phyloP scores from a whole-genome alignment of 1,140 invertebrate species.

The Riptortus pedestris region DNA sequence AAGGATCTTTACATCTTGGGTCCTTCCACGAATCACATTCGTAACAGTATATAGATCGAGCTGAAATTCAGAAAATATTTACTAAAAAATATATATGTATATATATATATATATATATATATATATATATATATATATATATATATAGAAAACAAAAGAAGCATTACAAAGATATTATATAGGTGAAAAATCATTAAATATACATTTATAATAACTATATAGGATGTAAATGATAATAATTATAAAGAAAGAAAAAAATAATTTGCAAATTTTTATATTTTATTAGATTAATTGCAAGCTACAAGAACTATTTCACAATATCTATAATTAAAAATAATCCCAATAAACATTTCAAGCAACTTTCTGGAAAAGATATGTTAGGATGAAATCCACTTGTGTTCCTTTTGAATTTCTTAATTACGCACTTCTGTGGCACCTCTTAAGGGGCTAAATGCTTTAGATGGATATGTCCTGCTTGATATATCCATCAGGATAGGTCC shows the following conservation, averaged over 20 bases:
- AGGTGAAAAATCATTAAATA: background rate
- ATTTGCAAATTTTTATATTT: too few relatives aligned
- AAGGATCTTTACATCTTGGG: constrained; percentile 77
- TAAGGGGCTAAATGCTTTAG: too few relatives aligned
- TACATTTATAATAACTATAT: background rate
- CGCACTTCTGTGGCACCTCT: too few relatives aligned
- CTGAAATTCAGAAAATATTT: constrained; percentile 39
- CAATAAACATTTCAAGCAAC: too few relatives aligned
- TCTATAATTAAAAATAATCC: too few relatives aligned
- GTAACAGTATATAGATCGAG: constrained; percentile 79
- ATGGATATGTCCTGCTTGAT: too few relatives aligned
- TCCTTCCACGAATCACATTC: constrained; percentile 87
- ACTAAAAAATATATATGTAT: background rate
- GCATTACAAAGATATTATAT: background rate
- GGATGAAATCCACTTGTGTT: too few relatives aligned
- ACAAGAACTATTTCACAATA: too few relatives aligned
- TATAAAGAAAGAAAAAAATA: background rate
- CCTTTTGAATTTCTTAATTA: too few relatives aligned
- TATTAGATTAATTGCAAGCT: too few relatives aligned
- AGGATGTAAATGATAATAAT: background rate
- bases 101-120: background rate
- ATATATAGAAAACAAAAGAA: background rate
- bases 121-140: background rate
- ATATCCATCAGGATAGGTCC: too few relatives aligned
- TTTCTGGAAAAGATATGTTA: too few relatives aligned